Evolutionary conservation across 2,888 invertebrate genomes (phyloP).

Genomic region (Cheilosia variabilis): DNA sequence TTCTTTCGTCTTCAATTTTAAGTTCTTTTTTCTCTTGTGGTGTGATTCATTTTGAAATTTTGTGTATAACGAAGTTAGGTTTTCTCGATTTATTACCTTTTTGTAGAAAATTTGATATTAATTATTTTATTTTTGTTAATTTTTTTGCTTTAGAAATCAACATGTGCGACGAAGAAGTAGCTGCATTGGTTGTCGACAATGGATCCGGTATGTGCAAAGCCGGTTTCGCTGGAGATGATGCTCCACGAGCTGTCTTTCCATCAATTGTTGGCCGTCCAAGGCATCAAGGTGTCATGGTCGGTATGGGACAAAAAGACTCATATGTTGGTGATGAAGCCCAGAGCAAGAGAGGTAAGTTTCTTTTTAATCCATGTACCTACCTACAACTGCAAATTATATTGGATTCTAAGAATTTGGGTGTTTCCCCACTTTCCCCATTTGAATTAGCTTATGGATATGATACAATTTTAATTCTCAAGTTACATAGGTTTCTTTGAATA

Average conservation of each 20-base stretch:
- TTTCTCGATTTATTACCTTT: slow-evolving; percentile 27
- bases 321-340: slow-evolving; percentile 95
- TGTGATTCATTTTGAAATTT: slow-evolving; percentile 33
- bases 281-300: slow-evolving; percentile 95
- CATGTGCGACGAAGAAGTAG: slow-evolving; percentile 98
- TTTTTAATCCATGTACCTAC: background rate
- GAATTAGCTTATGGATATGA: too few species aligned
- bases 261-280: slow-evolving; percentile 95
- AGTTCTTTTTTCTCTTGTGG: slow-evolving; percentile 1
- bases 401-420: background rate
- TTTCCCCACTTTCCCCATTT: too few species aligned
- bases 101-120: slow-evolving; percentile 65
- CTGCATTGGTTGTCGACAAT: slow-evolving; percentile 95
- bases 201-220: slow-evolving; percentile 98
- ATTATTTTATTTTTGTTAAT: slow-evolving; percentile 58
- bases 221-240: slow-evolving; percentile 95
- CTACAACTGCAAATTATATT: background rate
- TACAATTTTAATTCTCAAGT: too few species aligned
- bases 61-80: slow-evolving; percentile 17
- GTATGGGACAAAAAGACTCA: slow-evolving; percentile 96
- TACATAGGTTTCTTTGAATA: too few species aligned
- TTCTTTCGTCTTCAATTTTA: background rate
- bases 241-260: slow-evolving; percentile 94
- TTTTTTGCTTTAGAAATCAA: slow-evolving; percentile 83
- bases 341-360: slow-evolving; percentile 88